These are phyloP conservation scores for Patella caerulea DNA, from an alignment of 2,888 invertebrate species.

Conservation along the genomic window DNA sequence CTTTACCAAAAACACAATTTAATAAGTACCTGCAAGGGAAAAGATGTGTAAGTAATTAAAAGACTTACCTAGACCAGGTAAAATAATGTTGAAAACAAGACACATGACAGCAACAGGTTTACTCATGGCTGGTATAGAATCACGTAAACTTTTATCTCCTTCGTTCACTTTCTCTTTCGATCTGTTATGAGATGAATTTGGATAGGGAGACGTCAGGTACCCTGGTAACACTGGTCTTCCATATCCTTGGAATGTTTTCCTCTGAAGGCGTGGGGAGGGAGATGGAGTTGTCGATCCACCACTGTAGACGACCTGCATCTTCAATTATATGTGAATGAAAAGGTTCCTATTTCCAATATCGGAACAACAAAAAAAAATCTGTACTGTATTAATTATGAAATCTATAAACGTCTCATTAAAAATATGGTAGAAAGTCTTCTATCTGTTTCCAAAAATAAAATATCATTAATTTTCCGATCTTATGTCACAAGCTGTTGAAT, in stretches of 20 bases:
- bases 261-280: conserved; percentile 55
- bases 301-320: conserved; percentile 62
- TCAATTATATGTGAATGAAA: not conserved
- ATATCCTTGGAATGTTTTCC: conserved; percentile 50
- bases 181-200: conserved; percentile 31
- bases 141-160: conserved; percentile 52
- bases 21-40: too few relatives aligned
- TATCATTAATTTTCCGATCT: too few relatives aligned
- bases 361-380: too few relatives aligned
- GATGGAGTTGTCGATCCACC: conserved; percentile 57
- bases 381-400: too few relatives aligned
- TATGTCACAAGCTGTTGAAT: too few relatives aligned
- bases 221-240: conserved; percentile 56
- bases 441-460: too few relatives aligned
- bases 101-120: conserved; percentile 59
- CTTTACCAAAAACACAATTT: too few relatives aligned
- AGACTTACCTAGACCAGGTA: conserved; percentile 64
- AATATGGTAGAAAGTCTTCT: too few relatives aligned
- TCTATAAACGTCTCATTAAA: too few relatives aligned
- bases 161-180: conserved; percentile 40
- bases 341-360: too few relatives aligned
- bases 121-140: conserved; percentile 65
- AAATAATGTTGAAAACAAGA: conserved; percentile 58
- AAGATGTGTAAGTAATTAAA: not conserved
- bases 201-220: conserved; percentile 42